Percentiles rank a stretch among this genome's conserved stretches.
These are phyloP conservation scores for Ypsolopha sequella DNA, from an alignment of 2,888 invertebrate species.

Conservation along the genomic window DNA sequence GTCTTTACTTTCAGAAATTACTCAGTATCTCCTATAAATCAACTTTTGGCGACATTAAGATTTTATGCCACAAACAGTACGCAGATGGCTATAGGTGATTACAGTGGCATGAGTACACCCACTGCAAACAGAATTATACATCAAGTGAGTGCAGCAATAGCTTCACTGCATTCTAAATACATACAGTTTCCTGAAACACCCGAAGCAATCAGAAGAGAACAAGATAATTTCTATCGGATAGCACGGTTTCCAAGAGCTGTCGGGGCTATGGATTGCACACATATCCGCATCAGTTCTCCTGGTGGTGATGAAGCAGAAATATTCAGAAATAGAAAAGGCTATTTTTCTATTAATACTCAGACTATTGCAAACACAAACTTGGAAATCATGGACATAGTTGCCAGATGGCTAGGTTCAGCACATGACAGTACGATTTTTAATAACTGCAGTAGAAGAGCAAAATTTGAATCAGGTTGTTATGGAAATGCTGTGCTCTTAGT, in stretches of 20 bases:
- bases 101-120: slow-evolving; percentile 4
- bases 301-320: slow-evolving; percentile 10
- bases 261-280: no score
- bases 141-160: slow-evolving; percentile 4
- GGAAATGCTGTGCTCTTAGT: slow-evolving; percentile 9
- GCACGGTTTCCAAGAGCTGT: neutral
- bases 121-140: slow-evolving; percentile 5
- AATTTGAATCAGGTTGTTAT: slow-evolving; percentile 11
- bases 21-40: no score
- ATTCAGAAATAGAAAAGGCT: slow-evolving; percentile 10
- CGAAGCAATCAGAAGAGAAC: neutral
- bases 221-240: neutral
- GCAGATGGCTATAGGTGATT: slow-evolving; percentile 5
- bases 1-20: no score
- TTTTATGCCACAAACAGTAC: slow-evolving; percentile 7
- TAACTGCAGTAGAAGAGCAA: slow-evolving; percentile 7
- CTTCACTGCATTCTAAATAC: slow-evolving; percentile 1
- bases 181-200: neutral
- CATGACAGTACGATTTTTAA: slow-evolving; percentile 12
- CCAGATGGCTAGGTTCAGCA: slow-evolving; percentile 7
- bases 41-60: slow-evolving; percentile 5
- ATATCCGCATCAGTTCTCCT: no score
- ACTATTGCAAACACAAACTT: slow-evolving; percentile 8
- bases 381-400: slow-evolving; percentile 9
- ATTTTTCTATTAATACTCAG: slow-evolving; percentile 12